A percentile compares a stretch with the other conserved stretches of the same genome.
Conservation (phyloP, 2,888 invertebrate species). For the Schrankia costaestrigalis region DNA sequence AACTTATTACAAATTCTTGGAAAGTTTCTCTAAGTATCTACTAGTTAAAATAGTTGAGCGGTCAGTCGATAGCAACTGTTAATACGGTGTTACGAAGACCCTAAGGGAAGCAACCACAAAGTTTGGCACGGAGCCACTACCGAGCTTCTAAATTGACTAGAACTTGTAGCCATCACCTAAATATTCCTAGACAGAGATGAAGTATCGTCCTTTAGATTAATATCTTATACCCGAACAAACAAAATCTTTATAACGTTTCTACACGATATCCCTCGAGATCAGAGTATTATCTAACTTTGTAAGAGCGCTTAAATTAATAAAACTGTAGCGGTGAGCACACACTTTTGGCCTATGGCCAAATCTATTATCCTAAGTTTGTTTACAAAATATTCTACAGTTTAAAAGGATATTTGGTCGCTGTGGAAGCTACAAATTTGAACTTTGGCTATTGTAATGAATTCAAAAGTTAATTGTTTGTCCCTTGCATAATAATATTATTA, state of each 20-base stretch:
- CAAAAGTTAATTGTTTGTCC: too few relatives aligned
- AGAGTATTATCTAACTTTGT: constrained; percentile 3
- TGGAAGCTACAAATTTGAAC: too few relatives aligned
- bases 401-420: too few relatives aligned
- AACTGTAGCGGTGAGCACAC: constrained; percentile 15
- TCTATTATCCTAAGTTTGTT: constrained; percentile 20
- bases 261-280: constrained; percentile 4
- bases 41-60: constrained; percentile 32
- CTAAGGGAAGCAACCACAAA: constrained; percentile 25
- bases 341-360: constrained; percentile 29
- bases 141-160: constrained; percentile 23
- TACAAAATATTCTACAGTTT: too few relatives aligned
- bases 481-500: too few relatives aligned
- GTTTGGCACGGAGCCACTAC: constrained; percentile 37
- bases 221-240: constrained; percentile 1
- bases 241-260: constrained; percentile 4
- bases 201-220: constrained; percentile 13
- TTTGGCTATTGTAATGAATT: too few relatives aligned
- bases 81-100: constrained; percentile 22
- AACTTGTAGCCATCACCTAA: constrained; percentile 30
- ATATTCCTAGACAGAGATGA: constrained; percentile 19
- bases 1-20: constrained; percentile 29
- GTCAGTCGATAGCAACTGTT: constrained; percentile 31
- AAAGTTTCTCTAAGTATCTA: constrained; percentile 22
- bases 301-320: constrained; percentile 14